A percentile compares a stretch with the other conserved stretches of the same genome.
Conservation (phyloP, 2,113 vertebrate species). For the Oceanodroma tethys region DNA sequence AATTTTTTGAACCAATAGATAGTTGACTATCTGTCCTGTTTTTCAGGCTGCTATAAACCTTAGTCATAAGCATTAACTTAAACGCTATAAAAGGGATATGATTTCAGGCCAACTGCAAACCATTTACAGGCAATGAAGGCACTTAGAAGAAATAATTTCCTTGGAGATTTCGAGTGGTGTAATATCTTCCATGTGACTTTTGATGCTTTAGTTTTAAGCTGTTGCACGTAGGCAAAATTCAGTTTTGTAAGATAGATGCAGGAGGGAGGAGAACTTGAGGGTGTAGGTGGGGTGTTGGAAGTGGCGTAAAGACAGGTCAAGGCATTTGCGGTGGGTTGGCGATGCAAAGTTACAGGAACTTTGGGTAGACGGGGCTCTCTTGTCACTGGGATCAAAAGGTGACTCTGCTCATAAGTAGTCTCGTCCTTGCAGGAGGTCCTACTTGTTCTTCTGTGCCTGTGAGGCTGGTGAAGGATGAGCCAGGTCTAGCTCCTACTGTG, state of each 20-base stretch:
- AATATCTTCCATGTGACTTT: background rate
- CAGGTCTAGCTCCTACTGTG: background rate
- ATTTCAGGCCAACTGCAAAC: background rate
- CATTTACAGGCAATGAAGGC: background rate
- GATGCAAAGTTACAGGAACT: background rate
- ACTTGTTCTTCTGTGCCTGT: background rate
- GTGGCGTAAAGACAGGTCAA: background rate
- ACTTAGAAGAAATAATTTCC: background rate
- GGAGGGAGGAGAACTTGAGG: background rate
- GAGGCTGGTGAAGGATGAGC: background rate
- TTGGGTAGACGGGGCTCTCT: background rate
- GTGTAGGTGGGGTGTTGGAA: background rate
- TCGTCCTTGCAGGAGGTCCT: background rate
- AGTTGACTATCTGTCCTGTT: background rate
- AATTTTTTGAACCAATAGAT: background rate
- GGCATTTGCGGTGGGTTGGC: background rate
- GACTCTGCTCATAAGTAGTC: background rate
- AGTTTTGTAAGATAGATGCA: background rate
- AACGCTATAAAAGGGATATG: background rate
- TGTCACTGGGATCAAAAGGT: background rate
- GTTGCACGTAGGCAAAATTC: background rate
- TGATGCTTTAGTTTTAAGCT: background rate
- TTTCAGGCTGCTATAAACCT: background rate
- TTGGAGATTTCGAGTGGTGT: background rate
- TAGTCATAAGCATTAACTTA: background rate